phyloP scores from a whole-genome alignment of 2,797 vertebrate species.

The Acanthis flammea region DNA sequence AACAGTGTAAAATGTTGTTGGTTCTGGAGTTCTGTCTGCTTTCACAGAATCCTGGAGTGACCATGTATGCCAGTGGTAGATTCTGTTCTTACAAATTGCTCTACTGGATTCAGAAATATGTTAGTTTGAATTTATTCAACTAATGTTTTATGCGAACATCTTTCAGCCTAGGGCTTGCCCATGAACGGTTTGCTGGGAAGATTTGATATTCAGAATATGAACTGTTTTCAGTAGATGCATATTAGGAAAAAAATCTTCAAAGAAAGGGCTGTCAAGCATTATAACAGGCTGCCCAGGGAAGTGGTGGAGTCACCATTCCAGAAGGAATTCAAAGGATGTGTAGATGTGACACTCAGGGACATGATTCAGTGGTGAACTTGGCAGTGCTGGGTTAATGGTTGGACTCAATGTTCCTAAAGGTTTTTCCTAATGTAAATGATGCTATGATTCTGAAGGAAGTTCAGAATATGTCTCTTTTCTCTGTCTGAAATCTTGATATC shows the following conservation, averaged over 20 bases:
- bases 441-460: neutral
- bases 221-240: constrained; percentile 5
- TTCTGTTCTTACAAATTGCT: constrained; percentile 12
- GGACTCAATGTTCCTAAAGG: neutral
- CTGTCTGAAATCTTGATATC: neutral
- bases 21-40: neutral
- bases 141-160: constrained; percentile 51
- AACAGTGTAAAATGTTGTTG: neutral
- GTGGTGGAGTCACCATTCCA: neutral
- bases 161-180: constrained; percentile 56
- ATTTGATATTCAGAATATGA: constrained; percentile 43
- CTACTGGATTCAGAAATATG: neutral
- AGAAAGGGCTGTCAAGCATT: neutral
- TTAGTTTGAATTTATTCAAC: constrained; percentile 43
- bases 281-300: neutral
- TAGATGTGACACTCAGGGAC: neutral
- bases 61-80: neutral
- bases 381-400: neutral
- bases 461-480: neutral
- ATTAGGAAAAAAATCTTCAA: neutral
- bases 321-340: neutral
- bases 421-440: rapidly evolving
- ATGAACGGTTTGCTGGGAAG: constrained; percentile 30
- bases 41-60: constrained; percentile 21
- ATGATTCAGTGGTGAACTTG: neutral